Base-by-base conservation (phyloP, 2,113 vertebrate species). In the Cyphomyrus discorhynchus region DNA sequence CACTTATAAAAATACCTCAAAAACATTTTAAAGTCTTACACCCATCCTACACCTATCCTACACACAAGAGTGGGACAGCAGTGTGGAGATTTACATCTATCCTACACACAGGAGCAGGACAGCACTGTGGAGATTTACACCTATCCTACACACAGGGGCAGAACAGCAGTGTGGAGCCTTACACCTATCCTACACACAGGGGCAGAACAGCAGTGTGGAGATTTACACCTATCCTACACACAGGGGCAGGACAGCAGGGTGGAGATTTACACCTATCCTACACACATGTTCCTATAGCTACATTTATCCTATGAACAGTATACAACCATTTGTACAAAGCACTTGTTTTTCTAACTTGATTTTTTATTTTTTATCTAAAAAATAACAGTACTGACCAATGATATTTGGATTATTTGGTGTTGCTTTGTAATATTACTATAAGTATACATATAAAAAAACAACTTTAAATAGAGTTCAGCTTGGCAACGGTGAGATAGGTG, bases 1-100 rank as follows among this genome's bases (percentile, higher is more conserved):
- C 56, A n/a, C 35, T 82, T 90, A 87, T 87, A 42, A 90, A 90
- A 90, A 87, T 90, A 87, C 84, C 74, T 86, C 47, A 45, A 90
- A 85, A 90, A 87, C 87, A 45, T 46, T 80, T 39, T 42, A 77
- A 74, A 24, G 4, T 66, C 24, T 53, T 53, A 53, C 3, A 52
- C 10, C 15, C 17, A 17, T 52, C 50, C 50, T 50, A 15, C 49
- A 50, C 49, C 49, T 50, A 13, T 50, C 49, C 49, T 17, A 52
- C 50, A 17, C 15, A 52, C 50, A 52, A n/a, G n/a, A n/a, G n/a
- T n/a, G n/a, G n/a, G n/a, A 17, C 15, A 52, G 50, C 15, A 52
- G 3, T 52, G 50, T 17, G 15, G 50, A 4, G 15, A 52, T 52
- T 52, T 52, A 52, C 50, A 17, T 15, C 50, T 52, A 52, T 52